Evolutionary conservation across 2,113 vertebrate genomes (phyloP), one percentile per base, ranked within the genome.

Genomic region (Hoplias malabaricus): DNA sequence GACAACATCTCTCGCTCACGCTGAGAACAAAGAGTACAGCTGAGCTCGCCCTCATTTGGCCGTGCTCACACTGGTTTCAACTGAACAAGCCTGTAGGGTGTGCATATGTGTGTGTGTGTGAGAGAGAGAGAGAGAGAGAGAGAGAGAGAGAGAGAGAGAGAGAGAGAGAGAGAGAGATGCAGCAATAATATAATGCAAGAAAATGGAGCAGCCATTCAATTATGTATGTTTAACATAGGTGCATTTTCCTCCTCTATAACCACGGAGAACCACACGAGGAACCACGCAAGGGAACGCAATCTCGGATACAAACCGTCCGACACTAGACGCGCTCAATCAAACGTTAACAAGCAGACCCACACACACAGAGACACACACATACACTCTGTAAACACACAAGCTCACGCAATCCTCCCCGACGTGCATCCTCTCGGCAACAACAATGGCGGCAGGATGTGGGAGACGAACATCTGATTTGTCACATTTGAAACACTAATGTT

Each of bases 381-480:
- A 65, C 78, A 80, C 79, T 73, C 46, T 68, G 50, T 68, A 81
- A 73, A 65, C 75, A 78, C 65, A 73, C 66, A 78, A 62, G 75
- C 46, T 59, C 48, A 77, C 56, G 68, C 65, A 59, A 61, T 75
- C 50, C 65, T 53, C 19, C 87, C 83, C 56, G 79, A 84, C 77
- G 83, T 86, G 69, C 56, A 66, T 73, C 63, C 50, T 75, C 61
- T 84, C 84, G 46, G 85, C 86, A 42, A 29, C 63, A 84, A 86
- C 89, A 84, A 84, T 78, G 72, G 75, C 83, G 77, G 79, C 94
- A 93, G 93, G 93, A 94, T 94, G 92, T 67, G 77, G 93, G 93
- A 97, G 96, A 96, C 89, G 95, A 96, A 95, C 95, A 96, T 98
- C 95, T 94, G 96, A 98, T 98, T 97, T 97, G 96, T 97, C 96